These are phyloP conservation scores for Pangasius larnaudii DNA, from an alignment of 2,797 vertebrate species.

Conservation along the genomic window DNA sequence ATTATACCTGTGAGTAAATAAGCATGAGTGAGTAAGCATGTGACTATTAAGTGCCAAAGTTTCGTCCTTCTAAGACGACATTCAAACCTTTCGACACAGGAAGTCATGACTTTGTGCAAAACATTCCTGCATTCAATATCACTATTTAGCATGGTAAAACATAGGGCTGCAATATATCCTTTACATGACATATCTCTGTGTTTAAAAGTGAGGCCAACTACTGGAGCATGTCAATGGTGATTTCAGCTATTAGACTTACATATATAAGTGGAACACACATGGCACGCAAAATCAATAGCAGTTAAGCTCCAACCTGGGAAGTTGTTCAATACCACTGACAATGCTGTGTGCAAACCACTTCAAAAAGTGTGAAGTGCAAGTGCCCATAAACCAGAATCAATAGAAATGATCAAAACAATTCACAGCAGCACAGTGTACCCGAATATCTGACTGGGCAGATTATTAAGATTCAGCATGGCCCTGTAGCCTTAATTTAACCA, in stretches of 20 bases:
- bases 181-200: background rate
- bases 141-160: background rate
- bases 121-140: background rate
- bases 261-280: background rate
- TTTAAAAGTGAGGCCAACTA: background rate
- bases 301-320: background rate
- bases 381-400: background rate
- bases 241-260: background rate
- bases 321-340: background rate
- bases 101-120: background rate
- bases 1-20: background rate
- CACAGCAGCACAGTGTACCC: background rate
- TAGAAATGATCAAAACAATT: background rate
- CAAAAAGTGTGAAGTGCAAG: background rate
- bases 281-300: background rate
- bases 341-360: background rate
- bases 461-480: background rate
- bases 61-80: background rate
- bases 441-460: background rate
- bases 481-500: background rate
- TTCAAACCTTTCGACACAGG: background rate
- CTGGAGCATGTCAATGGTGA: background rate
- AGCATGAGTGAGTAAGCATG: background rate
- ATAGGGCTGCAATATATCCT: background rate
- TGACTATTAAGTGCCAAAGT: background rate